phyloP scores from a whole-genome alignment of 1,140 invertebrate genomes.

The Caenorhabditis remanei region DNA sequence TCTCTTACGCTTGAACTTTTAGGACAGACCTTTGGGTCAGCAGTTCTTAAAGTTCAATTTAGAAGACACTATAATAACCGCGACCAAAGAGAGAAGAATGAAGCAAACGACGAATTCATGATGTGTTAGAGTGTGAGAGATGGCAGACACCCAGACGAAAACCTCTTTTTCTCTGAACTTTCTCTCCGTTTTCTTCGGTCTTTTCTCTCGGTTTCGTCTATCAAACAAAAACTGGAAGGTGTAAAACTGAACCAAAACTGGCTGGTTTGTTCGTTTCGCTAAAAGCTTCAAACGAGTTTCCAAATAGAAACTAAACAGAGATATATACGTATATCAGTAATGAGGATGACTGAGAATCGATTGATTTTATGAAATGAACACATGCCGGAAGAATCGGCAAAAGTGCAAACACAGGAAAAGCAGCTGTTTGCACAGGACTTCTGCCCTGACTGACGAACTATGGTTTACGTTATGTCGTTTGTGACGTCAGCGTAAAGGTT shows the following conservation, averaged over 20 bases:
- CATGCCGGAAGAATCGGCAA: neutral
- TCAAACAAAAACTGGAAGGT: conserved; percentile 1
- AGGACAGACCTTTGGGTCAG: neutral
- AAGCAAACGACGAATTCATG: conserved; percentile 18
- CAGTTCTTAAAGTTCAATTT: neutral
- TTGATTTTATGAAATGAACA: neutral
- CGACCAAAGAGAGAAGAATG: neutral
- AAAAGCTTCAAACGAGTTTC: neutral
- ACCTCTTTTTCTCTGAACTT: neutral
- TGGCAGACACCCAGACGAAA: no score
- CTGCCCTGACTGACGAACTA: neutral
- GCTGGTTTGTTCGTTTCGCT: neutral
- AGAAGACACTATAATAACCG: neutral
- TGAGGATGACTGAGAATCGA: neutral
- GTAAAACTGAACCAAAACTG: neutral
- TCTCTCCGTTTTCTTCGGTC: neutral
- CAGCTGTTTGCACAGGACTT: conserved; percentile 35
- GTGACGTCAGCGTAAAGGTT: neutral
- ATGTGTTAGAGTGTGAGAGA: neutral
- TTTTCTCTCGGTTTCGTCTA: neutral
- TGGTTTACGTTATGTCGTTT: neutral
- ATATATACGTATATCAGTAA: neutral
- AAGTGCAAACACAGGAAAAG: neutral
- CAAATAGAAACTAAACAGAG: no score
- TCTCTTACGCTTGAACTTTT: neutral